phyloP scores from a whole-genome alignment of 2,888 invertebrate species.

The Melanophora roralis region DNA sequence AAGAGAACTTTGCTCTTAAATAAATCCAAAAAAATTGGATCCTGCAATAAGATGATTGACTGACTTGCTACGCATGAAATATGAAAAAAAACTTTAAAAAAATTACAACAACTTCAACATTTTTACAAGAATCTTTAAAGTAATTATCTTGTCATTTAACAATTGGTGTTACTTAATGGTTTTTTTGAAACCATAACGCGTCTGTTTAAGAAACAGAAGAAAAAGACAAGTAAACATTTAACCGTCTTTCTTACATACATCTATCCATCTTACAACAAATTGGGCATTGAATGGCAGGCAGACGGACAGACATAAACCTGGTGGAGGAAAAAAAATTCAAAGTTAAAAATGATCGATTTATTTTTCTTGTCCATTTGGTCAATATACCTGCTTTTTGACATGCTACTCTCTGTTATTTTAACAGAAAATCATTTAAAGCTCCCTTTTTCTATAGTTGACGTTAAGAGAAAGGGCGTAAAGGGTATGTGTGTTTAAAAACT shows the following conservation, averaged over 20 bases:
- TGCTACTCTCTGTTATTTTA: neutral
- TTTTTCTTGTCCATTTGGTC: constrained; percentile 21
- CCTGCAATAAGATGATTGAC: neutral
- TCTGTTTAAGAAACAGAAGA: neutral
- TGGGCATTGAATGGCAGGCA: constrained; percentile 43
- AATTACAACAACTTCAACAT: neutral
- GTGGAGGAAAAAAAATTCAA: neutral
- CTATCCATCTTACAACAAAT: constrained; percentile 6
- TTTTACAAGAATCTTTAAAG: constrained; percentile 31
- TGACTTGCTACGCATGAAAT: neutral
- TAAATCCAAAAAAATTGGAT: neutral
- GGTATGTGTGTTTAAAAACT: neutral
- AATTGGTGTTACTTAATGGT: constrained; percentile 57
- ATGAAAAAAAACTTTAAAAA: neutral
- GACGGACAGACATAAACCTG: constrained; percentile 19
- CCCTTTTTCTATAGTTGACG: neutral
- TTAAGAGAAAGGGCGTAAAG: neutral
- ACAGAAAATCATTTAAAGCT: neutral
- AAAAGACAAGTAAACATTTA: neutral
- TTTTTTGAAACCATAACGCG: constrained; percentile 21
- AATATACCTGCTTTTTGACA: neutral
- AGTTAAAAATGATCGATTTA: constrained; percentile 57
- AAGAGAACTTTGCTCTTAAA: neutral
- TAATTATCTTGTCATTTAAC: constrained; percentile 61
- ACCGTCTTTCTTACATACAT: neutral